Evolutionary conservation across 2,888 invertebrate species (phyloP).

Genomic region (Aphelenchoides bicaudatus): DNA sequence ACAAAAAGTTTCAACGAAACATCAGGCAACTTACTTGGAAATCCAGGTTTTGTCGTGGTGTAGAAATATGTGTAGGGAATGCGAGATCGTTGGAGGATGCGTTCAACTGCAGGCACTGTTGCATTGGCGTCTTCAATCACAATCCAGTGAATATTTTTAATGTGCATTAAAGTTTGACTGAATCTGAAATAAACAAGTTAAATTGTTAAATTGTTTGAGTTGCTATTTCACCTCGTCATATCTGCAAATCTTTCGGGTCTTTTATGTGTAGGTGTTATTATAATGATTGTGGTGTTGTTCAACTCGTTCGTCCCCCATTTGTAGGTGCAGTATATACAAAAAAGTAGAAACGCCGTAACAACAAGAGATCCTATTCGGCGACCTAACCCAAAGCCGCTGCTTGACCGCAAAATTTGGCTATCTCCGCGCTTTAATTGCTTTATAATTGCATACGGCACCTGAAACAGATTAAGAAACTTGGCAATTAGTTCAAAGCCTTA

Average conservation of each 20-base stretch:
- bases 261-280: conserved; percentile 50
- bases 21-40: conserved; percentile 29
- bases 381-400: not conserved
- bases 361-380: conserved; percentile 16
- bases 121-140: conserved; percentile 44
- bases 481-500: too few species aligned
- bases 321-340: conserved; percentile 20
- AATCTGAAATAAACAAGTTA: conserved; percentile 31
- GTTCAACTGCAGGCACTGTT: conserved; percentile 41
- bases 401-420: too few species aligned
- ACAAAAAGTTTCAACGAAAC: not conserved
- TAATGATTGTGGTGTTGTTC: conserved; percentile 27
- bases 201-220: not conserved
- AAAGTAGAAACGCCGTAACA: conserved; percentile 17
- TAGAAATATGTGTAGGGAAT: conserved; percentile 44
- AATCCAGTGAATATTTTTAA: conserved; percentile 46
- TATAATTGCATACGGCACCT: conserved; percentile 3
- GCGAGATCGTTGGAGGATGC: conserved; percentile 38
- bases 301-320: conserved; percentile 23
- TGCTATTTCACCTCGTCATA: conserved; percentile 42
- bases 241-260: conserved; percentile 48
- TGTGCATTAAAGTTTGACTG: conserved; percentile 44
- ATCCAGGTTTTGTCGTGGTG: conserved; percentile 43
- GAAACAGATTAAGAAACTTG: too few species aligned
- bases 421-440: not conserved